A percentile compares a stretch with the other conserved stretches of the same genome.
Conservation (phyloP, 2,797 vertebrate genomes). For the Silurus lanzhouensis region DNA sequence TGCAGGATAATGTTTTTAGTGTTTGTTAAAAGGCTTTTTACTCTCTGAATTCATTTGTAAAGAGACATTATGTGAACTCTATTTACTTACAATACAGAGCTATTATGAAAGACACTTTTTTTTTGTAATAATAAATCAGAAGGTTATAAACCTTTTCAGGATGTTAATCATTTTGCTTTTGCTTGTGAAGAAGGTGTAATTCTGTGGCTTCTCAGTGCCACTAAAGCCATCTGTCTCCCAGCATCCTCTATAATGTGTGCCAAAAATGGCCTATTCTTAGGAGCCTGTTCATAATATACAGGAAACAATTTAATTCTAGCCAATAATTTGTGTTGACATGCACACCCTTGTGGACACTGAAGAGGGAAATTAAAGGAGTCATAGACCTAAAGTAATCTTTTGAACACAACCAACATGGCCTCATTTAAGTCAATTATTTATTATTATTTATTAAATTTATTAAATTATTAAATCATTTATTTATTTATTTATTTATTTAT, state of each 20-base stretch:
- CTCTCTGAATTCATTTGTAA: background rate
- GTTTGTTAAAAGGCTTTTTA: background rate
- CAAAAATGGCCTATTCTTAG: constrained; percentile 68
- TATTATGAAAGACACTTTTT: background rate
- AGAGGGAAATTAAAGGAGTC: background rate
- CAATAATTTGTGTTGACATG: constrained; percentile 52
- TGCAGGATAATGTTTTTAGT: background rate
- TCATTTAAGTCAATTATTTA: too few relatives aligned
- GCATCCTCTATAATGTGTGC: constrained; percentile 63
- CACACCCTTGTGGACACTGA: background rate
- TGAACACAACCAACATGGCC: background rate
- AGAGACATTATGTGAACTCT: background rate
- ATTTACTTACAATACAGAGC: background rate
- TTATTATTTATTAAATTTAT: too few relatives aligned
- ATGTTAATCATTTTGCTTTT: constrained; percentile 35
- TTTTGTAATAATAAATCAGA: background rate
- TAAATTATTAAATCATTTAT: too few relatives aligned
- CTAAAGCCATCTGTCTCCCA: constrained; percentile 77
- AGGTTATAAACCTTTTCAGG: background rate
- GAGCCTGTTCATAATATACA: constrained; percentile 44
- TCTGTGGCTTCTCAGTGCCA: constrained; percentile 57
- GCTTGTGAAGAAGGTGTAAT: constrained; percentile 60
- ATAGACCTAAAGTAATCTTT: background rate
- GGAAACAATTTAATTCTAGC: constrained; percentile 38
- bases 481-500: too few relatives aligned